Evolutionary conservation across 1,140 invertebrate species (phyloP).

Genomic region (Xylocopa sonorina): DNA sequence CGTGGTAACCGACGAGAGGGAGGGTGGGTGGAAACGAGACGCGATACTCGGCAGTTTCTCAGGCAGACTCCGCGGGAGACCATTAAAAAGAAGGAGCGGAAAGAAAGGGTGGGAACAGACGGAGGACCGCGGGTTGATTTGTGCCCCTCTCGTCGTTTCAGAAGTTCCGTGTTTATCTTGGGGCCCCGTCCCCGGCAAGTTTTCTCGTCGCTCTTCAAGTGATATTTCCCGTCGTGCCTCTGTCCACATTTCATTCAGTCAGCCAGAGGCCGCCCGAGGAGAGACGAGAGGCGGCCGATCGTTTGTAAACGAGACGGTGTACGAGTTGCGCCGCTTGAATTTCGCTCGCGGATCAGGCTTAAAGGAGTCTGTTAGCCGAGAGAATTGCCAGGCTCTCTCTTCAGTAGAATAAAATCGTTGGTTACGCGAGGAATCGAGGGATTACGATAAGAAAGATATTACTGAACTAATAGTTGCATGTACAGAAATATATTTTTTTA

Average conservation of each 20-base stretch:
- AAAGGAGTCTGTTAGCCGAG: no score
- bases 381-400: no score
- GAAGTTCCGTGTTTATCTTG: slow-evolving; percentile 52
- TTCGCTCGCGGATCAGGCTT: not conserved
- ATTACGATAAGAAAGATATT: no score
- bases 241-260: not conserved
- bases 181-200: not conserved
- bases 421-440: not conserved
- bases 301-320: not conserved
- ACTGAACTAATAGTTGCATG: no score
- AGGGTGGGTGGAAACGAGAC: not conserved
- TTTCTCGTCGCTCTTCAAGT: slow-evolving; percentile 10
- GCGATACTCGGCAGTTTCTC: not conserved
- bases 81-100: not conserved
- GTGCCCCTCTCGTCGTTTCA: slow-evolving; percentile 25
- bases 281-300: not conserved
- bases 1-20: not conserved
- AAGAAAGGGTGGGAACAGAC: not conserved
- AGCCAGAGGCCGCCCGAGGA: not conserved
- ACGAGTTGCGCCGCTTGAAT: not conserved
- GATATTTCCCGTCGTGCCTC: slow-evolving; percentile 9
- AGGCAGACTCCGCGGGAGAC: not conserved
- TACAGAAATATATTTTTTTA: no score
- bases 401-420: not conserved
- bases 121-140: slow-evolving; percentile 41